Base-by-base conservation (phyloP, 2,113 vertebrate species). In the Bufo gargarizans region DNA sequence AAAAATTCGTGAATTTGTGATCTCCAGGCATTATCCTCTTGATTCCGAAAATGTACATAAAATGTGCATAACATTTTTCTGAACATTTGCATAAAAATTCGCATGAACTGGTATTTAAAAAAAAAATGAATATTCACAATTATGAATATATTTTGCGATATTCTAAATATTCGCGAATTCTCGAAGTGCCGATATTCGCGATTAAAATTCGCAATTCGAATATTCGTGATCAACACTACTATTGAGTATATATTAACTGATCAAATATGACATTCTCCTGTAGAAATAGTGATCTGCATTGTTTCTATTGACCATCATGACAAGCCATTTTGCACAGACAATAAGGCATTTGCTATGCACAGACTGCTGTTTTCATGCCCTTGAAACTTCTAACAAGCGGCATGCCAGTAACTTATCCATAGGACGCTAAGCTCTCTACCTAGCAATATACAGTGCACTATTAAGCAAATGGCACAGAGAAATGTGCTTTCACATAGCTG, bases 391-490 rank as follows among this genome's bases (percentile, higher is more conserved):
- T 84, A 90, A 90, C 80, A 90, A 89, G 88, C 77, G 69, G 83
- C 89, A 87, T 90, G 85, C 77, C 90, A 85, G 89, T 58, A 84
- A 93, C 84, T 92, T 93, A 91, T 92, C 92, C 92, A 89, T 88
- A 87, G 91, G 90, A 92, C 90, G 91, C 89, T 93, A 77, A 84
- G 50, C 81, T 93, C 90, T 88, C 91, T 89, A 90, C 90, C 55
- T 88, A 90, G 88, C 93, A 94, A 94, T 94, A 89, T 89, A 89
- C 81, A 89, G 87, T 91, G 89, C 90, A 93, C 92, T 93, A 93
- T 96, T 95, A 95, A 94, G 91, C 93, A 94, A 95, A 95, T 94
- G 91, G 91, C 90, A 92, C 90, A 89, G 65, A 93, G 91, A 91
- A 93, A 92, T 93, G 90, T 92, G 93, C 94, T 93, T 90, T 91